Conservation (phyloP, 2,888 invertebrate species). For the Brenthis ino region DNA sequence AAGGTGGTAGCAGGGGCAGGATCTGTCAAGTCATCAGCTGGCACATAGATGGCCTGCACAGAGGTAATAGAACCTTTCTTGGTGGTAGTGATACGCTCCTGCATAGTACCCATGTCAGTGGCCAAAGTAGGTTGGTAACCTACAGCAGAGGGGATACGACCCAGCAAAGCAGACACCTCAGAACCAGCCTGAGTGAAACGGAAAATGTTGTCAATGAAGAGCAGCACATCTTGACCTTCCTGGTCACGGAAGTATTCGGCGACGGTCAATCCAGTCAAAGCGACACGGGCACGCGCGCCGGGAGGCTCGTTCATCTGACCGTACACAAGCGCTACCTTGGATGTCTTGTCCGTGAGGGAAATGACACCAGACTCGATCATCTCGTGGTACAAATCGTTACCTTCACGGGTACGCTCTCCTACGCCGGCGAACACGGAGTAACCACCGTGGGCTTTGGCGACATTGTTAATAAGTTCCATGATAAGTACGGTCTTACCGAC, state of each 20-base stretch:
- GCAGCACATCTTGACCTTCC: constrained; percentile 96
- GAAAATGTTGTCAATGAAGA: constrained; percentile 99
- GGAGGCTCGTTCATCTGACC: constrained; percentile 99
- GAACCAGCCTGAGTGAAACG: constrained; percentile 96
- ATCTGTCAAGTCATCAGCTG: constrained; percentile 97
- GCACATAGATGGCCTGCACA: constrained; percentile 97
- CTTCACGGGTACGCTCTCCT: constrained; percentile 97
- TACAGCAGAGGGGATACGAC: constrained; percentile 97
- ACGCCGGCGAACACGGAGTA: constrained; percentile 98
- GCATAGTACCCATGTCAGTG: constrained; percentile 99
- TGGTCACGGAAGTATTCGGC: constrained; percentile 98
- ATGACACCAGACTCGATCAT: constrained; percentile 98
- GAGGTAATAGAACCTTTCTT: constrained; percentile 97
- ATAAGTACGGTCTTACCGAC: constrained; percentile 98
- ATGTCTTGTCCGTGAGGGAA: constrained; percentile 92
- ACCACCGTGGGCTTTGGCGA: constrained; percentile 97
- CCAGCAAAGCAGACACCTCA: constrained; percentile 94
- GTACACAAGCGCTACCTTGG: constrained; percentile 96
- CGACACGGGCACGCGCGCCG: constrained; percentile 96
- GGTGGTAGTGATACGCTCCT: constrained; percentile 97
- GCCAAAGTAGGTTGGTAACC: constrained; percentile 98
- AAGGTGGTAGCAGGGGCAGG: constrained; percentile 98
- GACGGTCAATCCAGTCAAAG: constrained; percentile 94
- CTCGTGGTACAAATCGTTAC: constrained; percentile 97
- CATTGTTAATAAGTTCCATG: constrained; percentile 98